Base-by-base conservation (phyloP, 2,113 vertebrate species). In the Xenus cinereus region DNA sequence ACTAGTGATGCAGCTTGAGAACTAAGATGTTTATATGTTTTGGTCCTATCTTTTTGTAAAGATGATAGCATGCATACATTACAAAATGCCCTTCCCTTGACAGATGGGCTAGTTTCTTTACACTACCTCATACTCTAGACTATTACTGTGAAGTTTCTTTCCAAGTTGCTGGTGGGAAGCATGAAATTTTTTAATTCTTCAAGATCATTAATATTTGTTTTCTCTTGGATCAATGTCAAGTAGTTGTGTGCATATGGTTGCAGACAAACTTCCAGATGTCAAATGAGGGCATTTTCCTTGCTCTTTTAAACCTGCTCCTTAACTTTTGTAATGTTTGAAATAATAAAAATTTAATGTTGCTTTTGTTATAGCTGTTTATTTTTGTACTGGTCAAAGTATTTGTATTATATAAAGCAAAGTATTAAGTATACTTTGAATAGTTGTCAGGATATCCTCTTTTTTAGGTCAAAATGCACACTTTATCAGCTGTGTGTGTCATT, bases 271-370 rank as follows among this genome's bases (percentile, higher is more conserved):
- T 72, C 11, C 48, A 27, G 30, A 46, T 85, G 13, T 37, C 39
- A 37, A 68, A 35, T n/a, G 35, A 90, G 48, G 27, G 5, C 7
- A 10, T 67, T 80, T 90, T 53, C 24, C 51, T 26, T 54, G 53
- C 28, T 62, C 8, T n/a, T 35, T 45, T 51, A 48, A 86, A 67
- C 41, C 37, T 50, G 24, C 18, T 92, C 16, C 33, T 18, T 74
- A 27, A 39, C 63, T 81, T 91, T 82, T 93, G 45, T 90, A 60
- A 69, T 53, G 39, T 72, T 88, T 91, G 56, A 80, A 94, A 84
- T 91, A 97, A 97, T 97, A 93, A 96, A 97, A 39, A 24, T 53
- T 95, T 69, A 3, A 15, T 88, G 50, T 93, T 93, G 37, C 9
- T 83, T 95, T 79, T 9, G 1, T 74, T 85, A 48, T 10, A 39